phyloP scores from a whole-genome alignment of 2,113 vertebrate species.

The Lates calcarifer region DNA sequence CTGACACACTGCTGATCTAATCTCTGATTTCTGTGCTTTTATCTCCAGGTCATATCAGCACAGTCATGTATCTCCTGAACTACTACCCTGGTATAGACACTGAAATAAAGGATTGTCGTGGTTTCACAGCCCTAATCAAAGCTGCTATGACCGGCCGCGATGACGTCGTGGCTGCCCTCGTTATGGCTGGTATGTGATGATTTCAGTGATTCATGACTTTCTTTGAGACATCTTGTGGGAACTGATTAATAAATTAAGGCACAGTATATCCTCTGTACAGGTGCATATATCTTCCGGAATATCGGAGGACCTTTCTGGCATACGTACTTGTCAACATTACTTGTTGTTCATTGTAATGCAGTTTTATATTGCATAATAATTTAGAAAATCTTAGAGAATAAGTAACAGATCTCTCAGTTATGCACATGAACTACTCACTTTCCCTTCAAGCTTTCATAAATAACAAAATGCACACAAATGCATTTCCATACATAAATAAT shows the following conservation, averaged over 20 bases:
- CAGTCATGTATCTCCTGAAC: constrained; percentile 90
- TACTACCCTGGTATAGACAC: constrained; percentile 85
- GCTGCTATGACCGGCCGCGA: constrained; percentile 85
- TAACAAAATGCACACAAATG: background rate
- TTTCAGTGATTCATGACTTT: background rate
- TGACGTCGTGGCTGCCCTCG: constrained; percentile 86
- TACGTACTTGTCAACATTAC: too few species aligned
- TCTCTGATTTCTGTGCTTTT: constrained; percentile 39
- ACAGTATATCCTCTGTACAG: background rate
- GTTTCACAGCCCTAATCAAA: constrained; percentile 93
- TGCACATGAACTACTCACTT: too few species aligned
- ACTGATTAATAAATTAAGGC: background rate
- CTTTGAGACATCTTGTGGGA: background rate
- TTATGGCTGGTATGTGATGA: constrained; percentile 88
- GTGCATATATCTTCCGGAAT: background rate
- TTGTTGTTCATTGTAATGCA: too few species aligned
- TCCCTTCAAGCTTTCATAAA: too few species aligned
- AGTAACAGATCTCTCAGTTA: too few species aligned
- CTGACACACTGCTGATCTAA: background rate
- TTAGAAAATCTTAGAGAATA: too few species aligned
- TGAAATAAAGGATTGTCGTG: constrained; percentile 87
- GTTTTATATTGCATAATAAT: too few species aligned
- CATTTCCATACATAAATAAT: background rate
- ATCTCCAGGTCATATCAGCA: constrained; percentile 84
- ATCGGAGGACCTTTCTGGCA: background rate